Percentiles rank a stretch among this genome's conserved stretches.
Conservation (phyloP, 2,113 vertebrate genomes). For the Uria lomvia region DNA sequence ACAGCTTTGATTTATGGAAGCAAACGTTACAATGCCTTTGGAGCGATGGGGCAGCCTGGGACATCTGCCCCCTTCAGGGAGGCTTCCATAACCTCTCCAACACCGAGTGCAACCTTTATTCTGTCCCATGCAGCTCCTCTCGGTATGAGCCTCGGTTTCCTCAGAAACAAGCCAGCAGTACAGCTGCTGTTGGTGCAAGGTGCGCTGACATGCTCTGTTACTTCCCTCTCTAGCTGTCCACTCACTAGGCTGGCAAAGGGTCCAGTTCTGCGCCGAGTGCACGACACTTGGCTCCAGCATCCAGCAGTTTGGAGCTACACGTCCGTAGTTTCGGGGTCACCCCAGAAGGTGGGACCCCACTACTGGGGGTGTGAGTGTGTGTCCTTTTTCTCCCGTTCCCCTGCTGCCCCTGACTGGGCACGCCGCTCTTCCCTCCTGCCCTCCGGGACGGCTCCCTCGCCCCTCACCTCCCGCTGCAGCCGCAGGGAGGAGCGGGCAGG, state of each 20-base stretch:
- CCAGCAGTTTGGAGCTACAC: not conserved
- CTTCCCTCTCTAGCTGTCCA: not conserved
- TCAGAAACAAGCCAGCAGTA: not conserved
- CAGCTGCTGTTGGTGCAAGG: not conserved
- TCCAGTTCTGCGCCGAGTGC: not conserved
- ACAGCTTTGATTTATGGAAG: not conserved
- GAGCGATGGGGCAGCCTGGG: not conserved
- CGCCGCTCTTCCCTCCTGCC: not conserved
- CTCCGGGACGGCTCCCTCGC: not conserved
- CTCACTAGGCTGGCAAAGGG: not conserved
- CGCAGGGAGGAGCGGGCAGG: not conserved
- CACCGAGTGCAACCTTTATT: not conserved
- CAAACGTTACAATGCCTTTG: not conserved
- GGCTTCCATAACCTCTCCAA: not conserved
- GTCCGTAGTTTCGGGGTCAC: not conserved
- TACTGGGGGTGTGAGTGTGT: too few relatives aligned
- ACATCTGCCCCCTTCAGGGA: not conserved
- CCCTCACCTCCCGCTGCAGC: not conserved
- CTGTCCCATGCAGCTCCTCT: not conserved
- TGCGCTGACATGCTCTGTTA: fast-evolving
- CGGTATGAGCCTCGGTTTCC: not conserved
- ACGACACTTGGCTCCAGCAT: not conserved
- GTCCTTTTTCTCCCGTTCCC: not conserved
- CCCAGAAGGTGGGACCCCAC: not conserved
- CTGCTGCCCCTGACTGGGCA: not conserved